Conservation (phyloP, 2,797 vertebrate genomes). For the Argya squamiceps region DNA sequence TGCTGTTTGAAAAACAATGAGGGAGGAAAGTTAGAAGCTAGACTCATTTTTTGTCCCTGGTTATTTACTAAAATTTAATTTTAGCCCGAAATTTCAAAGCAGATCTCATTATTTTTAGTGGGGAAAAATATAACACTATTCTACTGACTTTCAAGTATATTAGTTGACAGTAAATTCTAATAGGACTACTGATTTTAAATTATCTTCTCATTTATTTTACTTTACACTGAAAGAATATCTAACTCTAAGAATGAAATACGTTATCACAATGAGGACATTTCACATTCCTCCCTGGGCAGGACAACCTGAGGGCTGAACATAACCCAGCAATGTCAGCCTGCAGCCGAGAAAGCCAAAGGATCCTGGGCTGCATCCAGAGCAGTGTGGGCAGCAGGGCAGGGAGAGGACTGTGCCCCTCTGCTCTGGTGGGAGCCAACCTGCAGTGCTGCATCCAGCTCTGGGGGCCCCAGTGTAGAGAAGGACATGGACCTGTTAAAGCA, state of each 20-base stretch:
- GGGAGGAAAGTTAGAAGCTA: background rate
- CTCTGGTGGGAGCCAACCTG: background rate
- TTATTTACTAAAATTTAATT: background rate
- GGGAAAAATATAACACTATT: background rate
- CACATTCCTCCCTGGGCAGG: background rate
- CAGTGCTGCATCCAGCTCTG: background rate
- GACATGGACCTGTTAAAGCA: background rate
- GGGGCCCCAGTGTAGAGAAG: too few relatives aligned
- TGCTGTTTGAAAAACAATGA: background rate
- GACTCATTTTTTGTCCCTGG: background rate
- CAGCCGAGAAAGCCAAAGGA: background rate
- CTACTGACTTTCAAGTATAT: background rate
- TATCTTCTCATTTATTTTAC: background rate
- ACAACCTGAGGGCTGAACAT: background rate
- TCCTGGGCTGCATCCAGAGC: background rate
- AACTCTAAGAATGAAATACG: background rate
- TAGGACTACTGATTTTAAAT: background rate
- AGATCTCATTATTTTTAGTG: background rate
- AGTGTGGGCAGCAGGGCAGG: background rate
- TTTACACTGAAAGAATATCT: background rate
- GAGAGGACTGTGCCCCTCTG: background rate
- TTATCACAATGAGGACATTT: background rate
- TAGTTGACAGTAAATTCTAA: background rate
- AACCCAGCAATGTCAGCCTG: background rate
- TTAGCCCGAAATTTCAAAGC: background rate